Evolutionary conservation across 2,888 invertebrate species (phyloP), one percentile per base, ranked within the genome.

Genomic region (Bombylius major): DNA sequence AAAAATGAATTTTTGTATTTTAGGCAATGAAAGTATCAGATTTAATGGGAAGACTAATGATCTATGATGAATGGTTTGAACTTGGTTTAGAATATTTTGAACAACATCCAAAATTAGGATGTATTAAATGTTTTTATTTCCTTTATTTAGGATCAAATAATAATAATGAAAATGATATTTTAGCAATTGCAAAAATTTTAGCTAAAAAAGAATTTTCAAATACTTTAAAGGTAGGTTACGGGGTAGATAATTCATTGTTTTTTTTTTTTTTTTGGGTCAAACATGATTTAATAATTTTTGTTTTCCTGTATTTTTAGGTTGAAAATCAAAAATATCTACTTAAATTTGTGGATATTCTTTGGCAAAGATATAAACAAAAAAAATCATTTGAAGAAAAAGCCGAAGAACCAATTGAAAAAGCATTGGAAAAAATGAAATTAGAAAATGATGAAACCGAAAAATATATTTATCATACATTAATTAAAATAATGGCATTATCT

Each of bases 401-500:
- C 1, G 23, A 42, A 12, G 13, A 53, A 12, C 54, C 60, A 2
- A 12, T 58, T 7, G 55, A 54, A 51, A 53, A 56, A 12, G 60
- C 52, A 32, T 57, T 60, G 51, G 58, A 52, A 5, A 58, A 56
- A 12, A 34, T 59, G 11, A 13, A 47, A 4, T 39, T 59, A 13
- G 7, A 57, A 1, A 55, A 60, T 6, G 8, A 53, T 5, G 5
- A 60, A 58, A 7, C 65, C 6, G 62, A 67, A 51, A 62, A 63
- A 50, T 62, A 64, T 44, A 55, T 67, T 4, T 75, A 74, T 61
- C 63, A 69, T 31, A 61, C 65, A 0, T 60, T 64, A 23, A 65
- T 73, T 14, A 73, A 74, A 51, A 65, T 73, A 0, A 67, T 69
- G 64, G 65, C 73, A 0, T 53, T 74, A 5, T 65, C 69, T 1